Conservation (phyloP, 2,113 vertebrate species). For the Bujurquina vittata region DNA sequence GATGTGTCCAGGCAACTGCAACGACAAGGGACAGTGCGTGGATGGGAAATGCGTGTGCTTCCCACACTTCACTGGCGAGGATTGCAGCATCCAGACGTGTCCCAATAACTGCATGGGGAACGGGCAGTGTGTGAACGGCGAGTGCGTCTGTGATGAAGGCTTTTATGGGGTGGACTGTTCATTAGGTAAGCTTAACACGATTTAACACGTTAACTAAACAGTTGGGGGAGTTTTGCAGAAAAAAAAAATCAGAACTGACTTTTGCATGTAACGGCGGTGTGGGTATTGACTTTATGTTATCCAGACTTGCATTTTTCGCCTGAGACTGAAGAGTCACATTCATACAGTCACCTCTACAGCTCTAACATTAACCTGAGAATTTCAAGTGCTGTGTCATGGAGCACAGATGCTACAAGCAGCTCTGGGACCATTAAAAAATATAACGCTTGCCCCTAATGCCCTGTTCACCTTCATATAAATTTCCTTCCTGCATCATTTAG, state of each 20-base stretch:
- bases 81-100: slow-evolving; percentile 85
- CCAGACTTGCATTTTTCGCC: slow-evolving; percentile 3
- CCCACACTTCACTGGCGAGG: slow-evolving; percentile 77
- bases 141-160: slow-evolving; percentile 86
- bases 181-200: slow-evolving; percentile 77
- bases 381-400: slow-evolving; percentile 2
- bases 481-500: not conserved
- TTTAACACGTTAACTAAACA: not conserved
- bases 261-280: not conserved
- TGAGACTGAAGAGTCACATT: slow-evolving; percentile 16
- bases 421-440: slow-evolving; percentile 32
- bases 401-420: slow-evolving; percentile 23
- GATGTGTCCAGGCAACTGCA: slow-evolving; percentile 84
- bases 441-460: slow-evolving; percentile 14
- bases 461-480: slow-evolving; percentile 29
- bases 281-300: slow-evolving; percentile 15
- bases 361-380: slow-evolving; percentile 33
- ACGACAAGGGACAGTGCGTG: slow-evolving; percentile 83
- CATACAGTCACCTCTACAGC: slow-evolving; percentile 10
- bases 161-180: slow-evolving; percentile 86
- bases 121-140: slow-evolving; percentile 86
- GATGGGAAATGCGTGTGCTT: slow-evolving; percentile 84
- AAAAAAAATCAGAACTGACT: not conserved
- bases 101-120: slow-evolving; percentile 82
- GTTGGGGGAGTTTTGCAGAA: not conserved